A percentile compares a stretch with the other conserved stretches of the same genome.
These are phyloP conservation scores for Sebastes minor DNA, from an alignment of 2,797 vertebrate species.

Conservation along the genomic window DNA sequence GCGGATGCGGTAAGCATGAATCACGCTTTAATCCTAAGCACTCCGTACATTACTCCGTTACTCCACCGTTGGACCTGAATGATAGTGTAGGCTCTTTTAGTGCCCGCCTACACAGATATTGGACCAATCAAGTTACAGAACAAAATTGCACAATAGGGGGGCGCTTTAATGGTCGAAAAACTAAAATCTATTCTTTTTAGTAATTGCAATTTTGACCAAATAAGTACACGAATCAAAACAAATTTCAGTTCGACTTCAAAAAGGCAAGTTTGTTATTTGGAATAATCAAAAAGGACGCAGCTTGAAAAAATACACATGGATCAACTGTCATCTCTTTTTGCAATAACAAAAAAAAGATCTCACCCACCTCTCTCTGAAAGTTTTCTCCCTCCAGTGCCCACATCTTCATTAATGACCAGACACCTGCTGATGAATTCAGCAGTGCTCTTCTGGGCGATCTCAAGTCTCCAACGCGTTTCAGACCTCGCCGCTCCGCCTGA, in stretches of 20 bases:
- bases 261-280: background rate
- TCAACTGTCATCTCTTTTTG: background rate
- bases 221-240: background rate
- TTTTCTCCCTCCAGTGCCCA: conserved; percentile 14
- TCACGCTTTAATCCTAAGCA: too few species aligned
- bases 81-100: background rate
- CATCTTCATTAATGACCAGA: conserved; percentile 45
- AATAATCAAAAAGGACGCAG: background rate
- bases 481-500: background rate
- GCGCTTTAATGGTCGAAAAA: background rate
- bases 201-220: background rate
- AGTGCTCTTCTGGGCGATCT: conserved; percentile 14
- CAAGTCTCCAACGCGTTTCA: background rate
- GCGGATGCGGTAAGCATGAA: too few species aligned
- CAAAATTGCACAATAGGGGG: background rate
- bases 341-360: background rate
- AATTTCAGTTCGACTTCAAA: background rate
- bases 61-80: background rate
- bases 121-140: background rate
- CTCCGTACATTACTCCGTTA: too few species aligned
- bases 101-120: too few species aligned
- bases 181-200: background rate
- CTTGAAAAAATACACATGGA: background rate
- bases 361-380: background rate
- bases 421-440: conserved; percentile 32